Base-by-base conservation (phyloP, 2,113 vertebrate species). In the Promerops cafer region DNA sequence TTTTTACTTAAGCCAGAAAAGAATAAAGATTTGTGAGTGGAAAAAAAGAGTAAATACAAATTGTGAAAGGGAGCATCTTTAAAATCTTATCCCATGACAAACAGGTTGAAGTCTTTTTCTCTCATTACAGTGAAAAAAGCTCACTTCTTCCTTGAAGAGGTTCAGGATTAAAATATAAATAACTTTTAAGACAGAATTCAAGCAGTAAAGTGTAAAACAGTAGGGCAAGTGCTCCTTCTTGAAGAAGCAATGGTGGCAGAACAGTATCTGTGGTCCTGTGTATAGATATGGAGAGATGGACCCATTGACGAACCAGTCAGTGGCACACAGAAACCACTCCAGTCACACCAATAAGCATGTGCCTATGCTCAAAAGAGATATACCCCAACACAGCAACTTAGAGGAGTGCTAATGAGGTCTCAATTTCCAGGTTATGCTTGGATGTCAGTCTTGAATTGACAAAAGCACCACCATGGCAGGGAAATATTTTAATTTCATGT, bases 381-480 rank as follows among this genome's bases (percentile, higher is more conserved):
- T 4, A 86, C 7, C 22, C 17, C n/a, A 92, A 71, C 28, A 86
- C 33, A 86, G 31, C 33, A 44, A 53, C 50, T 72, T 66, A 49
- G 66, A 86, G 68, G 80, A 56, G 49, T 68, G 28, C 56, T 94
- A 96, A 95, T 53, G 79, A 97, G 80, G 68, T 71, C 88, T 95
- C 85, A 63, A 24, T 93, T 90, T 96, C 47, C n/a, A 90, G 72
- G 60, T 88, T 89, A 64, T 75, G 57, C 87, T 68, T 85, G 68
- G 45, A 71, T 95, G 90, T 97, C 93, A 95, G 76, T 92, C 92
- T 81, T 66, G 64, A 45, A 64, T 24, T 96, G 90, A 94, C 83
- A 87, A 66, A 57, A 90, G 57, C 60, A 49, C 23, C 0, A 1
- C n/a, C 68, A 87, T 5, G 8, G 82, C 95, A 93, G 18, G 49